Conservation (phyloP, 2,888 invertebrate genomes). For the Zaprionus lineosus region DNA sequence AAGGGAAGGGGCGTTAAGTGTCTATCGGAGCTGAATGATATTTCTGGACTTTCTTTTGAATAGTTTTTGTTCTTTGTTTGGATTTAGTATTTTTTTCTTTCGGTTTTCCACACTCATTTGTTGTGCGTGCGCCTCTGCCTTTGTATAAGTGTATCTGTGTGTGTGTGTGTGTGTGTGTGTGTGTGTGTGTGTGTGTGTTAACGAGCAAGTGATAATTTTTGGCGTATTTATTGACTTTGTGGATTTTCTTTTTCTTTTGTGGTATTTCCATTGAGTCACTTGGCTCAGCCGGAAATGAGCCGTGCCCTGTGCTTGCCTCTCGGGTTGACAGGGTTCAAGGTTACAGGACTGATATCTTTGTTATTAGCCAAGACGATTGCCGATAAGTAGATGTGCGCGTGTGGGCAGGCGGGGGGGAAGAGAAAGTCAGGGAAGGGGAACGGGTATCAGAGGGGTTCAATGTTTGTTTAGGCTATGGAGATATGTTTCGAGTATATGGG, state of each 20-base stretch:
- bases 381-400: too few species aligned
- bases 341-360: constrained; percentile 66
- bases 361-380: constrained; percentile 53
- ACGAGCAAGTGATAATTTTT: constrained; percentile 75
- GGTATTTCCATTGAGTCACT: constrained; percentile 33
- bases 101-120: constrained; percentile 7
- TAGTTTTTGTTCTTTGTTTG: constrained; percentile 46
- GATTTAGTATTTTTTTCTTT: constrained; percentile 17
- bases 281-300: constrained; percentile 66
- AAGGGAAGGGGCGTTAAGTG: constrained; percentile 50
- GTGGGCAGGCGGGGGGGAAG: too few species aligned
- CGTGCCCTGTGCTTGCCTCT: constrained; percentile 31
- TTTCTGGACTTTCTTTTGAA: constrained; percentile 60
- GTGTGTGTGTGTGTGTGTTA: constrained; percentile 37
- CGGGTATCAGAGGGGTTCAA: neutral
- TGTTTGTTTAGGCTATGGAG: constrained; percentile 44
- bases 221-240: constrained; percentile 74
- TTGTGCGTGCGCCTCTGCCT: constrained; percentile 10
- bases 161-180: constrained; percentile 7
- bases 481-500: constrained; percentile 22
- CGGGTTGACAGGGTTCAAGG: constrained; percentile 55
- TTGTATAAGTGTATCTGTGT: constrained; percentile 9
- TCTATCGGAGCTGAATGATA: constrained; percentile 54
- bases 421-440: constrained; percentile 19
- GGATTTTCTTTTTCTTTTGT: constrained; percentile 36